These are phyloP conservation scores for Carpatolechia fugitivella DNA, from an alignment of 2,888 invertebrate species.

Conservation along the genomic window DNA sequence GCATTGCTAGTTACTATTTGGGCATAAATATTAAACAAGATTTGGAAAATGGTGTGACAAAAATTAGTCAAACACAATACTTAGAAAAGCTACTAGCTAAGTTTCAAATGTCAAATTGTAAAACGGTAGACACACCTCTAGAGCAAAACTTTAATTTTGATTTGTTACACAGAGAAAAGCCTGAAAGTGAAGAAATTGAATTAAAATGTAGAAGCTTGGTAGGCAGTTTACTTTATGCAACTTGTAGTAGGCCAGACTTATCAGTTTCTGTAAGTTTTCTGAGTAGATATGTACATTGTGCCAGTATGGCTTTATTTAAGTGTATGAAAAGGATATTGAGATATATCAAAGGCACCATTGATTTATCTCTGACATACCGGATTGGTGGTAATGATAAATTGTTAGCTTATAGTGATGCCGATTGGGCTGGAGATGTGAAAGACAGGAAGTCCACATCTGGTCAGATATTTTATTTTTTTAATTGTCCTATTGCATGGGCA, in stretches of 20 bases:
- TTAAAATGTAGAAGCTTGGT: slow-evolving; percentile 25
- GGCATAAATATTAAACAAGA: slow-evolving; percentile 19
- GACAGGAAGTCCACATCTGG: slow-evolving; percentile 14
- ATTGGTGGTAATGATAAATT: slow-evolving; percentile 17
- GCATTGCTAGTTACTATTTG: slow-evolving; percentile 14
- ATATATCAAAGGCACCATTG: slow-evolving; percentile 20
- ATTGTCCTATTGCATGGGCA: slow-evolving; percentile 21
- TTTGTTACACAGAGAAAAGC: too few species aligned
- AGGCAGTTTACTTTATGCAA: slow-evolving; percentile 26
- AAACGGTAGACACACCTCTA: slow-evolving; percentile 15
- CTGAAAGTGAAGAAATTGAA: slow-evolving; percentile 19
- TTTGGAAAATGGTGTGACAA: slow-evolving; percentile 12
- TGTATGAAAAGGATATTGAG: slow-evolving; percentile 13
- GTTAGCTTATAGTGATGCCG: slow-evolving; percentile 27
- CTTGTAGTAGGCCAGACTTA: slow-evolving; percentile 26
- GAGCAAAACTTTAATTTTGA: slow-evolving; percentile 25
- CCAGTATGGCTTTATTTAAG: too few species aligned
- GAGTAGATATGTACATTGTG: too few species aligned
- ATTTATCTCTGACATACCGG: slow-evolving; percentile 22
- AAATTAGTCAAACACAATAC: slow-evolving; percentile 15
- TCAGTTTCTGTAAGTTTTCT: too few species aligned
- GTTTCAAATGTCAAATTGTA: slow-evolving; percentile 18
- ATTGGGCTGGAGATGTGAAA: too few species aligned
- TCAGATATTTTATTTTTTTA: slow-evolving; percentile 13
- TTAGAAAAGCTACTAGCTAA: slow-evolving; percentile 13